phyloP scores from a whole-genome alignment of 2,797 vertebrate genomes.

The Coluber constrictor region DNA sequence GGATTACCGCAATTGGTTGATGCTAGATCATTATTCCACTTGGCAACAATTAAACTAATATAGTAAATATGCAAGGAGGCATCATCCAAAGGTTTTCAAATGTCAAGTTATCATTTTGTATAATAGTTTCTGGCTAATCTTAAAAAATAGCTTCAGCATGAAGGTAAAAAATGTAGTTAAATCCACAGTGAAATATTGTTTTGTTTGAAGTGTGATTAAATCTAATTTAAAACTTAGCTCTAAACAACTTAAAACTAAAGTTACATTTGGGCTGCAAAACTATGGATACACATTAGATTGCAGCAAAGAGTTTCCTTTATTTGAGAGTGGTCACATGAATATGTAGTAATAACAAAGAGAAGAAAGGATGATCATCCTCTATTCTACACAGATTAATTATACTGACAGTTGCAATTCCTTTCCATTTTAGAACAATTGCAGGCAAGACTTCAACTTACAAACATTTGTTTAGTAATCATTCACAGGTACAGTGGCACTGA shows the following conservation, averaged over 20 bases:
- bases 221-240: neutral
- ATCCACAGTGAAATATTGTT: neutral
- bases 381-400: neutral
- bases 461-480: neutral
- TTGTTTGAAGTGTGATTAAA: neutral
- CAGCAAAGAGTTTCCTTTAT: neutral
- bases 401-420: neutral
- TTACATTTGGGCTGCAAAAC: neutral
- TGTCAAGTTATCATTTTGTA: neutral
- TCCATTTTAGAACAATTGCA: neutral
- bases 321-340: neutral
- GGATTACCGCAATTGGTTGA: neutral
- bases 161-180: neutral
- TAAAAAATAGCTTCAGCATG: neutral
- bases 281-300: neutral
- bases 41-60: conserved; percentile 3
- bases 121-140: neutral
- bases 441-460: neutral
- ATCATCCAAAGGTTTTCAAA: neutral
- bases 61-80: conserved; percentile 4
- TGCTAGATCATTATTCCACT: conserved; percentile 1
- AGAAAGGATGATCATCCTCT: neutral
- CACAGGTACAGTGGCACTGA: neutral
- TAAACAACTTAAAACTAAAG: neutral
- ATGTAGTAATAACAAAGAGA: neutral